phyloP scores from a whole-genome alignment of 1,140 invertebrate species.

The Macrobrachium rosenbergii region DNA sequence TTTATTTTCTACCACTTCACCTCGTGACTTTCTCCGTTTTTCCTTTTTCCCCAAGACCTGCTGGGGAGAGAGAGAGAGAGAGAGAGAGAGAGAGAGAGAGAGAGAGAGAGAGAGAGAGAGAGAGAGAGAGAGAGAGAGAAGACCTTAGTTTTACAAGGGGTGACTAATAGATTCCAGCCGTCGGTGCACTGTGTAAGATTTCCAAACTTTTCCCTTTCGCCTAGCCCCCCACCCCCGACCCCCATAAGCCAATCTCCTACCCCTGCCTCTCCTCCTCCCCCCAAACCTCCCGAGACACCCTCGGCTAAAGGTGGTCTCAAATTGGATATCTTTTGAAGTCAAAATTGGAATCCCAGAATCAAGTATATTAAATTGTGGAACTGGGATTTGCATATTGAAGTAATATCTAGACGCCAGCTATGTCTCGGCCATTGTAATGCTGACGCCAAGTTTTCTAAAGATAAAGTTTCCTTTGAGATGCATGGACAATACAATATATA shows the following conservation, averaged over 20 bases:
- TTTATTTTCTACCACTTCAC: background rate
- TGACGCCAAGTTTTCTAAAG: slow-evolving; percentile 5
- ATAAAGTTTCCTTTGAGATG: background rate
- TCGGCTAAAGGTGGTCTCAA: slow-evolving; percentile 29
- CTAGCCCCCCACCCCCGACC: background rate
- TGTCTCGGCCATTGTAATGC: background rate
- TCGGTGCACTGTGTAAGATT: slow-evolving; percentile 16
- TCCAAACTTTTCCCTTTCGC: slow-evolving; percentile 10
- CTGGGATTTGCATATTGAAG: slow-evolving; percentile 56
- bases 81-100: background rate
- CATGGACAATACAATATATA: background rate
- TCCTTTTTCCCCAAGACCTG: background rate
- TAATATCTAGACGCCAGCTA: slow-evolving; percentile 39
- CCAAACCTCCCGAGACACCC: background rate
- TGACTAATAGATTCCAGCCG: slow-evolving; percentile 2
- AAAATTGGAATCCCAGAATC: slow-evolving; percentile 62
- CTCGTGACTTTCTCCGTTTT: background rate
- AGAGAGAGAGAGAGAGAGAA: background rate
- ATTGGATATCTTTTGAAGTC: slow-evolving; percentile 64
- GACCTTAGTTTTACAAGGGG: background rate
- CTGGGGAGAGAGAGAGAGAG: background rate
- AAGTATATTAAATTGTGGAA: slow-evolving; percentile 62
- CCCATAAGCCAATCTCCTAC: background rate
- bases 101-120: background rate
- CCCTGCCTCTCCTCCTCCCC: background rate